A percentile compares a stretch with the other conserved stretches of the same genome.
Conservation (phyloP, 1,140 invertebrate species). For the Oppia nitens region DNA sequence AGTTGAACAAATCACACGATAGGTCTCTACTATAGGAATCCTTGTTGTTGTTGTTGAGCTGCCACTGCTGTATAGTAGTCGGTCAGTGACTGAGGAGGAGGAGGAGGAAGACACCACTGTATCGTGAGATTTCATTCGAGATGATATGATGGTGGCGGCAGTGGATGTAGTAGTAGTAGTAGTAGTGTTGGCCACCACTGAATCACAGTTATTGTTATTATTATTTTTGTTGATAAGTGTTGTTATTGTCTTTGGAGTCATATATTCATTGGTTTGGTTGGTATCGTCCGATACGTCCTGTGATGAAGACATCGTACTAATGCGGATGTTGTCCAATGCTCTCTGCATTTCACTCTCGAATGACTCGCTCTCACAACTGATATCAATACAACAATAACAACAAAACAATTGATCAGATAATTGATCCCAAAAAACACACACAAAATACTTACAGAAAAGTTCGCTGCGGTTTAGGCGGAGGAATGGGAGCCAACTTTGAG, state of each 20-base stretch:
- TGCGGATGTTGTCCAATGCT: conserved; percentile 10
- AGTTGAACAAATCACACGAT: too few relatives aligned
- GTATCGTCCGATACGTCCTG: background rate
- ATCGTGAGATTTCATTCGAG: background rate
- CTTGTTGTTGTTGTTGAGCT: background rate
- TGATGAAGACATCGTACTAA: background rate
- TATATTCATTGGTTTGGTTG: background rate
- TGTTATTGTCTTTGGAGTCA: background rate
- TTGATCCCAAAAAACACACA: background rate
- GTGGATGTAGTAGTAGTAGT: background rate
- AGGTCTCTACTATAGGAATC: too few relatives aligned
- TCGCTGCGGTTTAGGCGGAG: conserved; percentile 18
- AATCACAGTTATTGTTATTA: too few relatives aligned
- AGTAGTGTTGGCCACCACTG: background rate
- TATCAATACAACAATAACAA: conserved; percentile 1
- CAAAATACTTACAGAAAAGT: conserved; percentile 16
- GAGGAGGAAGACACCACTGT: background rate
- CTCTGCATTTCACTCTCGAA: conserved; percentile 14
- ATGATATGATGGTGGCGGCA: too few relatives aligned
- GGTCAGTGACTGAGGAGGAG: background rate
- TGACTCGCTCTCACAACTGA: conserved; percentile 2
- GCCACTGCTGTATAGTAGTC: background rate
- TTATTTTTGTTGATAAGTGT: background rate
- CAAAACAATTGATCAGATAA: background rate
- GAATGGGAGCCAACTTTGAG: background rate